Base-by-base conservation (phyloP, 2,888 invertebrate species). In the Platycheirus rosarum region DNA sequence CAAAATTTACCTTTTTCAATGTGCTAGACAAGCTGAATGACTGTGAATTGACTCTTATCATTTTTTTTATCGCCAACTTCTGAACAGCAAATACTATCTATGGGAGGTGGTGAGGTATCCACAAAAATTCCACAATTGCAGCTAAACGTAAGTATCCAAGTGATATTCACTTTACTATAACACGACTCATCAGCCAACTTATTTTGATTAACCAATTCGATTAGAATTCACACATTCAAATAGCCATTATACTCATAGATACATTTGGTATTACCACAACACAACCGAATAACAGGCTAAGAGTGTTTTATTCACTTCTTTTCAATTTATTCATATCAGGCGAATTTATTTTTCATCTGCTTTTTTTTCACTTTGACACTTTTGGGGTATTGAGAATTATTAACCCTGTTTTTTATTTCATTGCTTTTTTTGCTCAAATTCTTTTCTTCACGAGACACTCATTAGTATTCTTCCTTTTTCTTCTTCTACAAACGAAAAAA, bases 21-120 rank as follows among this genome's bases (percentile, higher is more conserved):
- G 86, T 86, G 79, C 86, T 86, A 48, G 86, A 85, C 74, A 86
- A 82, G 76, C 85, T 86, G 63, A 86, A 86, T 57, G 86, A 86
- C 42, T 86, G 86, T 48, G 86, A 86, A 85, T 86, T 86, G 44
- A 86, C 86, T 78, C 86, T 86, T 82, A 86, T 86, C 86, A 86
- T 86, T 60, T 74, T 76, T 44, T 49, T 68, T 63, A 55, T 68
- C 66, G 11, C 63, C 60, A 66, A 60, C 20, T 55, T 13, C 20
- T 46, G 40, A 60, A 63, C 48, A 60, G 53, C 73, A 20, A 60
- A 35, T 8, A 53, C 44, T 48, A 20, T 49, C 29, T 20, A 23
- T 35, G 26, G n/a, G n/a, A 23, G 2, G 23, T 40, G 13, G n/a
- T 4, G 13, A 40, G 37, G 9, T 49, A 65, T 71, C 69, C 65